Evolutionary conservation across 2,797 vertebrate genomes (phyloP).

Genomic region (Oreochromis grahami): DNA sequence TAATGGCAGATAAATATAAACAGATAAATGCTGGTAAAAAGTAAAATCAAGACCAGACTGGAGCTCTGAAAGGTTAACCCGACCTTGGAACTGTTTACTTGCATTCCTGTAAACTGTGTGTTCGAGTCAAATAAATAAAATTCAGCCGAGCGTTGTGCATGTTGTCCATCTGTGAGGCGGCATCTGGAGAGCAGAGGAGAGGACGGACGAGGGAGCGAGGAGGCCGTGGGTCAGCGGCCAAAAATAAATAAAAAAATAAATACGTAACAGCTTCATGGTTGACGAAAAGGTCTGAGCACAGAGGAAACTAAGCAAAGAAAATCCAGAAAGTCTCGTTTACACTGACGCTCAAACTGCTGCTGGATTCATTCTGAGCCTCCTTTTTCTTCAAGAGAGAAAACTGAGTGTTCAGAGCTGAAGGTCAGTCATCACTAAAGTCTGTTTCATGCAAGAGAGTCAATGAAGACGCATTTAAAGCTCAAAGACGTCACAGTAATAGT

Average conservation of each 20-base stretch:
- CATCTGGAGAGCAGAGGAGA: not conserved
- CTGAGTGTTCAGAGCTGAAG: not conserved
- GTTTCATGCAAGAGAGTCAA: not conserved
- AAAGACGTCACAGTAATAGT: not conserved
- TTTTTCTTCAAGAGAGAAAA: not conserved
- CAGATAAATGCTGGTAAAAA: not conserved
- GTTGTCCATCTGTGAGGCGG: not conserved
- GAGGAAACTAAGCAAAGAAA: not conserved
- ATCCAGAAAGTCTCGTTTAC: not conserved
- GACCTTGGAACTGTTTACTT: not conserved
- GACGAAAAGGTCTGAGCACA: not conserved
- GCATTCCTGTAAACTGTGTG: not conserved
- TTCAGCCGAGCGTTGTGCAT: not conserved
- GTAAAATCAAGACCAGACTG: not conserved
- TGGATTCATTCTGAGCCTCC: not conserved
- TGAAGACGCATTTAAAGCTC: not conserved
- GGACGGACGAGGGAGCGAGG: not conserved
- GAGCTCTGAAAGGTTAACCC: not conserved
- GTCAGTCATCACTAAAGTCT: not conserved
- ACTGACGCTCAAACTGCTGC: not conserved
- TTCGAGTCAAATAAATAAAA: not conserved
- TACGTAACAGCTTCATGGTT: accelerated
- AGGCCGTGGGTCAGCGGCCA: not conserved
- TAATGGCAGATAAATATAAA: not conserved
- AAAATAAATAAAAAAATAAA: not conserved